Percentiles rank a stretch among this genome's conserved stretches.
Conservation (phyloP, 2,797 vertebrate species). For the Myotis findleyi region DNA sequence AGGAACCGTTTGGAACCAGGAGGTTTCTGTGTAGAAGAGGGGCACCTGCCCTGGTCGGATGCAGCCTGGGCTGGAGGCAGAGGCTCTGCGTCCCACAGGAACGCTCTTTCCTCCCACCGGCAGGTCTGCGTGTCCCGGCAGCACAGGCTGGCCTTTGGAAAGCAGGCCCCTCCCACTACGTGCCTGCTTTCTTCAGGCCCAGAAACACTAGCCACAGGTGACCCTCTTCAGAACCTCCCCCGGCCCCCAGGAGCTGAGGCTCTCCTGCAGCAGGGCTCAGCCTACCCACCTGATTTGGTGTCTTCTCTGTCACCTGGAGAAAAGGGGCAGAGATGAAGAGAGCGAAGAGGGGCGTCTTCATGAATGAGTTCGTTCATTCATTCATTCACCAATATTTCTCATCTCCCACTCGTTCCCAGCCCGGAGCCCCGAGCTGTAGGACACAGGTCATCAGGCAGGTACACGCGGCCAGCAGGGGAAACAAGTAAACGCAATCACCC, state of each 20-base stretch:
- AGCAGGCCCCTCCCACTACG: not conserved
- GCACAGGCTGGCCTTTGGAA: not conserved
- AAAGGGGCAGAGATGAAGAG: not conserved
- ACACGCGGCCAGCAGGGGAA: not conserved
- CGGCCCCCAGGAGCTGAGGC: not conserved
- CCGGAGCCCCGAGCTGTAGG: not conserved
- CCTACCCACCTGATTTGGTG: constrained; percentile 31
- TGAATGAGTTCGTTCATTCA: not conserved
- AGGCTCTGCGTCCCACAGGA: not conserved
- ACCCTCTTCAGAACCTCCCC: not conserved
- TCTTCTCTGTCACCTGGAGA: constrained; percentile 58
- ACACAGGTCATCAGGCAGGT: not conserved
- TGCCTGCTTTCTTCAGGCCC: not conserved
- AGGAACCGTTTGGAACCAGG: not conserved
- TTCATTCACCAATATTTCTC: not conserved
- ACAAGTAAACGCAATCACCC: not conserved
- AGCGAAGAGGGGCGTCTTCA: not conserved
- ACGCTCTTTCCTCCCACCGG: not conserved
- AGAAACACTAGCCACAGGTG: not conserved
- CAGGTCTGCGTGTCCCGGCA: not conserved
- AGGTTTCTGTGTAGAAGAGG: not conserved
- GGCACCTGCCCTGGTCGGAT: not conserved
- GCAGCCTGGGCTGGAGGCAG: not conserved
- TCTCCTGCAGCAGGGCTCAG: not conserved
- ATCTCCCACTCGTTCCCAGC: not conserved